Conservation (phyloP, 92 coral and sea anemone genomes). For the Desmophyllum pertusum region DNA sequence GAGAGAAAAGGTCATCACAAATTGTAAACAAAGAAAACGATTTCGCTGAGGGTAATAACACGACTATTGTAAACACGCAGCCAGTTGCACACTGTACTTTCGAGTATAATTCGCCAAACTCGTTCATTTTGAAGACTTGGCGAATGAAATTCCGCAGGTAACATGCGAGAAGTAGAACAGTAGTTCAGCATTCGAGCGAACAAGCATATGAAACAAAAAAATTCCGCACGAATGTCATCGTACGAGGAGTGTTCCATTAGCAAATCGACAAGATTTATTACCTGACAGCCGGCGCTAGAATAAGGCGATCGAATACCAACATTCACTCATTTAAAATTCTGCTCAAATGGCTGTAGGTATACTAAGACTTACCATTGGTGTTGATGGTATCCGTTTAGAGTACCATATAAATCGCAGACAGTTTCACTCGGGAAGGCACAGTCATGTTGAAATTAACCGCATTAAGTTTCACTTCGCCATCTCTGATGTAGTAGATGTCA, state of each 20-base stretch:
- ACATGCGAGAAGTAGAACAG: background rate
- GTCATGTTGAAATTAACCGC: constrained; percentile 78
- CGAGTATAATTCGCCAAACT: background rate
- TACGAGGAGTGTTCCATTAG: background rate
- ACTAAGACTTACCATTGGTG: constrained; percentile 22
- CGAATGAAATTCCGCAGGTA: background rate
- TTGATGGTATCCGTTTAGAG: constrained; percentile 47
- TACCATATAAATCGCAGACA: constrained; percentile 88
- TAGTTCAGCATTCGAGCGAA: background rate
- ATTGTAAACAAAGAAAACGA: constrained; percentile 25
- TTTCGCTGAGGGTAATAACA: constrained; percentile 21
- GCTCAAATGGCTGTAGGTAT: background rate
- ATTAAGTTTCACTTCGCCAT: constrained; percentile 72
- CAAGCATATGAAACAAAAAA: background rate
- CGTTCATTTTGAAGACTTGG: background rate
- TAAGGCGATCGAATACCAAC: background rate
- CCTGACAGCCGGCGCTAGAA: background rate
- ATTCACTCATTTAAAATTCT: background rate
- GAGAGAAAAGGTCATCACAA: constrained; percentile 19
- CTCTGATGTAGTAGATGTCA: constrained; percentile 75
- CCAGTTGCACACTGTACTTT: background rate
- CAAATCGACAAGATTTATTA: background rate
- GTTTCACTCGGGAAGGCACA: constrained; percentile 73
- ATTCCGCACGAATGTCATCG: background rate
- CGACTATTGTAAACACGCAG: constrained; percentile 20